These are phyloP conservation scores for Indri indri DNA, from an alignment of 2,113 vertebrate species.

Conservation along the genomic window DNA sequence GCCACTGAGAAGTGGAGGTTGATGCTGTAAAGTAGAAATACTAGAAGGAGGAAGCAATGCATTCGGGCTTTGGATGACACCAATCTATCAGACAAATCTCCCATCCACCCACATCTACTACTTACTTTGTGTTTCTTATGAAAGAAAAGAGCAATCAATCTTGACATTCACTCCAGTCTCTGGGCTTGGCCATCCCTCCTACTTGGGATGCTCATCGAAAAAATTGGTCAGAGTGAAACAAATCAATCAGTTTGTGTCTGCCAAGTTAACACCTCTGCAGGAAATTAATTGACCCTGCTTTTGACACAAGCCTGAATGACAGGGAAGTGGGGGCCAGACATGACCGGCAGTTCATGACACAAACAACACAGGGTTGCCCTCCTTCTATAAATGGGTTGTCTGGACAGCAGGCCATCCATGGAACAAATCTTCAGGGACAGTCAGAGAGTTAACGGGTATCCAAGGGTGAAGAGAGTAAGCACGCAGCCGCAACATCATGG, in stretches of 20 bases:
- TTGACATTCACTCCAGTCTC: not conserved
- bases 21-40: not conserved
- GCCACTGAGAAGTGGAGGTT: not conserved
- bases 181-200: not conserved
- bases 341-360: conserved; percentile 1
- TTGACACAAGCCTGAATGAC: conserved; percentile 54
- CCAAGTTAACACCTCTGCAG: conserved; percentile 64
- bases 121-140: conserved; percentile 51
- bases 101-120: conserved; percentile 33
- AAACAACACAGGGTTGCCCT: conserved; percentile 30
- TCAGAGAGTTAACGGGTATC: conserved; percentile 69
- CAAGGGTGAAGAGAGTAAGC: conserved; percentile 30
- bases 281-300: conserved; percentile 74
- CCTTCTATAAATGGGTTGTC: conserved; percentile 39
- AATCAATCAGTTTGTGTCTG: conserved; percentile 73
- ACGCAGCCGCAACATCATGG: conserved; percentile 41
- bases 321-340: conserved; percentile 32
- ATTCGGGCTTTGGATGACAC: conserved; percentile 3
- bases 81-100: conserved; percentile 49
- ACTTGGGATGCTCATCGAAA: conserved; percentile 48
- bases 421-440: conserved; percentile 42
- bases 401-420: not conserved
- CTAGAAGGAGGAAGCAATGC: not conserved
- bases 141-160: conserved; percentile 67
- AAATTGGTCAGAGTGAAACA: conserved; percentile 61